Percentiles rank a stretch among this genome's conserved stretches.
These are phyloP conservation scores for Yponomeuta cagnagella DNA, from an alignment of 2,888 invertebrate species.

Conservation along the genomic window DNA sequence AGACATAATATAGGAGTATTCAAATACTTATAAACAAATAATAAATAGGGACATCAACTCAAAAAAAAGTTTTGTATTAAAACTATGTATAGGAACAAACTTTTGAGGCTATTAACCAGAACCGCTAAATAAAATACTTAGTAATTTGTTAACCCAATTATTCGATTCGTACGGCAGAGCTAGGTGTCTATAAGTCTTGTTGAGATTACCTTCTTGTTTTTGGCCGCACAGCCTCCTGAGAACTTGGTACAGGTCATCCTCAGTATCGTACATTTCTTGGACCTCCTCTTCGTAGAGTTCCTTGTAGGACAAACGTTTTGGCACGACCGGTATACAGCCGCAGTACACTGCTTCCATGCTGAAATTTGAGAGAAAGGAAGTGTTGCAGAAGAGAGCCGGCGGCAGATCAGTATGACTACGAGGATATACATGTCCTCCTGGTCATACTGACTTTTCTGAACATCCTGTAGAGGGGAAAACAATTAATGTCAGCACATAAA, in stretches of 20 bases:
- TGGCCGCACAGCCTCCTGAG: conserved; percentile 43
- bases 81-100: background rate
- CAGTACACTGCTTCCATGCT: conserved; percentile 82
- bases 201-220: conserved; percentile 16
- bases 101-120: no score
- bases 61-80: background rate
- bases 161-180: conserved; percentile 16
- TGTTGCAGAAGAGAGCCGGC: background rate
- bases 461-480: no score
- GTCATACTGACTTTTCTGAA: no score
- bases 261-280: conserved; percentile 76
- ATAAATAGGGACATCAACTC: background rate
- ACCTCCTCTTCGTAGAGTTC: conserved; percentile 77
- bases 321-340: conserved; percentile 83
- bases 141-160: conserved; percentile 14
- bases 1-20: conserved; percentile 17
- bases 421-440: no score
- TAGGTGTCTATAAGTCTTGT: conserved; percentile 15
- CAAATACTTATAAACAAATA: conserved; percentile 42
- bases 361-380: conserved; percentile 23
- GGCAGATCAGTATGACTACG: no score
- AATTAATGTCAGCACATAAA: no score
- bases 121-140: background rate
- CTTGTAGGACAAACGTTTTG: conserved; percentile 81
- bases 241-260: conserved; percentile 72